Percentiles rank a stretch among this genome's conserved stretches.
Evolutionary conservation across 2,888 invertebrate species (phyloP).

Genomic region (Drosophila nr. medialis): DNA sequence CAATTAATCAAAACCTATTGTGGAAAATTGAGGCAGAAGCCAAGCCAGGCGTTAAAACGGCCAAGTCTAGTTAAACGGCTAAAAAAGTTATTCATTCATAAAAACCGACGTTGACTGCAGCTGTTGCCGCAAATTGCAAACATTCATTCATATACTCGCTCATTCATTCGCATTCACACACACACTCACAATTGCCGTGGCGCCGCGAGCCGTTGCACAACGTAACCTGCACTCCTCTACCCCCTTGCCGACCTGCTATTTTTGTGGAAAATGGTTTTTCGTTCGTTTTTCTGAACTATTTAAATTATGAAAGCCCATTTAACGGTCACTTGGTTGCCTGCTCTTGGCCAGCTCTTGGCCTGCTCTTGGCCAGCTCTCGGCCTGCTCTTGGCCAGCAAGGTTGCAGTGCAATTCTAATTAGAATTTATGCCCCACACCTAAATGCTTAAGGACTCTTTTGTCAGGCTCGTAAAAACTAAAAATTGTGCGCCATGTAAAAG

Average conservation of each 20-base stretch:
- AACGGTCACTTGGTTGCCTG: conserved; percentile 43
- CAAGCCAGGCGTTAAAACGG: conserved; percentile 58
- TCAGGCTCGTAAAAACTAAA: conserved; percentile 69
- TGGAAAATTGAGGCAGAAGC: conserved; percentile 48
- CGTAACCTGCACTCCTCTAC: neutral
- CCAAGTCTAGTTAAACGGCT: conserved; percentile 51
- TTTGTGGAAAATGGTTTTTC: conserved; percentile 65
- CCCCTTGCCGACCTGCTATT: neutral
- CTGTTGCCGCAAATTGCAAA: conserved; percentile 68
- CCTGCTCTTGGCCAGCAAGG: conserved; percentile 26
- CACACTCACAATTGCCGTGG: conserved; percentile 51
- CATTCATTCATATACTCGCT: conserved; percentile 50
- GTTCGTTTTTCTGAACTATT: conserved; percentile 30
- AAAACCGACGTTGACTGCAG: conserved; percentile 46
- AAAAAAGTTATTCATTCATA: conserved; percentile 73
- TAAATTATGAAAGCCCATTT: conserved; percentile 64
- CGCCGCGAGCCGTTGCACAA: conserved; percentile 54
- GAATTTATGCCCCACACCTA: conserved; percentile 75
- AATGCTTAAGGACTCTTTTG: conserved; percentile 17
- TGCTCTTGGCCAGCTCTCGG: conserved; percentile 4
- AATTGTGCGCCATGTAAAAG: conserved; percentile 68
- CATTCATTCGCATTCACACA: conserved; percentile 59
- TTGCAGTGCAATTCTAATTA: conserved; percentile 67
- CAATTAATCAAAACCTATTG: conserved; percentile 66
- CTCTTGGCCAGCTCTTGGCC: conserved; percentile 25